Evolutionary conservation across 2,113 vertebrate species (phyloP), one percentile per base, ranked within the genome.

Genomic region (Indri indri): DNA sequence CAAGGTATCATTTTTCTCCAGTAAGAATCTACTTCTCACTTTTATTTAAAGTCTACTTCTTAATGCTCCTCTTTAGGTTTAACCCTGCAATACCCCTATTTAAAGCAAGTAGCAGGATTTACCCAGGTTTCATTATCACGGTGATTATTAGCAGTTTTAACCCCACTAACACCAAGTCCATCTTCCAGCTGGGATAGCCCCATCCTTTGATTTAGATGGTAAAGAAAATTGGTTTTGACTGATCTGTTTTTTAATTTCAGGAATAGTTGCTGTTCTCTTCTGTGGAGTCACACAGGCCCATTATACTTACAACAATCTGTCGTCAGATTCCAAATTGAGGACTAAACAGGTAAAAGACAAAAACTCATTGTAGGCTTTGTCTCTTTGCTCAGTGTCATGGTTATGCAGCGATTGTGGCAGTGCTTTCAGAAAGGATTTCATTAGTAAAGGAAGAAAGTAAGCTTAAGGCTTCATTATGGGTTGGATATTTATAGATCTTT

Each of bases 241-340:
- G 22, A 0, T 70, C 63, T 97, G 90, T 59, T 83, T 96, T 98
- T 98, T 42, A 80, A 97, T 99, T 98, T 86, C 98, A 99, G 99
- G 99, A 63, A 99, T 99, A 94, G 99, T 99, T 65, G 99, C 99
- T 27, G 99, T 99, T 93, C 98, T 99, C 93, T 99, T 99, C 98
- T 99, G 99, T 94, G 99, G 99, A 96, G 98, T 99, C 90, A 99
- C 99, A 13, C 99, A 99, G 95, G 99, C 99, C 32, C 99, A 99
- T 93, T 99, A 99, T 87, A 99, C 99, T 54, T 98, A 98, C 98
- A 99, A 99, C 98, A 99, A 99, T 77, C 98, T 99, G 81, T 99
- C 99, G 3, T 20, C 95, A 9, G 99, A 99, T 95, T 99, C 98
- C 98, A 99, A 98, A 97, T 95, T 97, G 96, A 99, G 99, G 97